Conservation (phyloP, 2,113 vertebrate species). For the Genyomyrus donnyi region DNA sequence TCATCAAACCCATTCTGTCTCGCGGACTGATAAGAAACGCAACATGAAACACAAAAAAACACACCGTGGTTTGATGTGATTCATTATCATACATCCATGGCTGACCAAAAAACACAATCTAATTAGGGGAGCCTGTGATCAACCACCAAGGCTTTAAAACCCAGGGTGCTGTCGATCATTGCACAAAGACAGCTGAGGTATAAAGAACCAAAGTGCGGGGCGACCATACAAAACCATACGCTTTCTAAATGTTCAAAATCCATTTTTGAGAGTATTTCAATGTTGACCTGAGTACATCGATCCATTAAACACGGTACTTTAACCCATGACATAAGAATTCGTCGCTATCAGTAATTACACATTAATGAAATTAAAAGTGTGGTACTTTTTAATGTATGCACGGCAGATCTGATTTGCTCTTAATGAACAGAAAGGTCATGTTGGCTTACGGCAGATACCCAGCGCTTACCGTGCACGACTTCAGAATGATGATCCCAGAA, state of each 20-base stretch:
- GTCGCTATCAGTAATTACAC: constrained; percentile 17
- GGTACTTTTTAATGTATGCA: constrained; percentile 15
- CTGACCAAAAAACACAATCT: background rate
- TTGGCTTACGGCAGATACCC: background rate
- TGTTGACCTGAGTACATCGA: background rate
- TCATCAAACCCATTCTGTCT: background rate
- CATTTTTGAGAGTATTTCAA: background rate
- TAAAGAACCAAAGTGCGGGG: background rate
- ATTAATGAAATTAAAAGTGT: constrained; percentile 18
- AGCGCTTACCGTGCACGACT: constrained; percentile 80
- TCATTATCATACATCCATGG: background rate
- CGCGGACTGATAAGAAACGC: background rate
- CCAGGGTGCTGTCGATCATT: background rate
- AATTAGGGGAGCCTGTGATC: background rate
- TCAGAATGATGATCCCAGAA: constrained; percentile 84
- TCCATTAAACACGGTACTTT: background rate
- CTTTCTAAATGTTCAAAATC: background rate
- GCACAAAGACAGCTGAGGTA: background rate
- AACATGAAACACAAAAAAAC: background rate
- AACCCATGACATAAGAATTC: constrained; percentile 9
- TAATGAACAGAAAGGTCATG: constrained; percentile 30
- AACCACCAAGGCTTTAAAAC: background rate
- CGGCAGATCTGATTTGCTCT: constrained; percentile 10
- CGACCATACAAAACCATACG: background rate
- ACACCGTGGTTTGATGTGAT: background rate